These are phyloP conservation scores for Margaritifera margaritifera DNA, from an alignment of 2,888 invertebrate species.

Conservation along the genomic window DNA sequence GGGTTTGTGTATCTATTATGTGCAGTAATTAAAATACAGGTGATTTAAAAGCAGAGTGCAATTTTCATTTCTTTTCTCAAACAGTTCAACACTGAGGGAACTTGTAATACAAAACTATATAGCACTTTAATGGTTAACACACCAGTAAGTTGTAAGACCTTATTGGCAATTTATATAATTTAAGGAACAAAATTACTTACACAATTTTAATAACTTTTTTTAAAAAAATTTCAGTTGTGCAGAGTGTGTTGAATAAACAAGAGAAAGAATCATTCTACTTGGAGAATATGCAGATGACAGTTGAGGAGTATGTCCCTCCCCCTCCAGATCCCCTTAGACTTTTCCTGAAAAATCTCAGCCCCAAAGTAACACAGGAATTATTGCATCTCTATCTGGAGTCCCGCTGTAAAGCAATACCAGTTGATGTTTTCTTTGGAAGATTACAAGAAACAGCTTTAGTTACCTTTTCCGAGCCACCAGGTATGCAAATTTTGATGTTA, in stretches of 20 bases:
- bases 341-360: constrained; percentile 18
- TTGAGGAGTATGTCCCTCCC: constrained; percentile 15
- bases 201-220: no score
- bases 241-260: constrained; percentile 7
- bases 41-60: no score
- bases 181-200: no score
- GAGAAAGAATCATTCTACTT: background rate
- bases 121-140: no score
- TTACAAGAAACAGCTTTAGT: constrained; percentile 28
- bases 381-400: constrained; percentile 13
- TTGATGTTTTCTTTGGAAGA: constrained; percentile 6
- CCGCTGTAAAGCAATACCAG: background rate
- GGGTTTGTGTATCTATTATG: no score
- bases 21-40: no score
- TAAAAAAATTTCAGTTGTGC: constrained; percentile 6
- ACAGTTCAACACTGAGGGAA: no score
- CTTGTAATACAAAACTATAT: no score
- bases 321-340: constrained; percentile 16
- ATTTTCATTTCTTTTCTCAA: no score
- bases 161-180: no score
- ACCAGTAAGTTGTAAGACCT: no score
- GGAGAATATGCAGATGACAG: background rate
- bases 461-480: constrained; percentile 7
- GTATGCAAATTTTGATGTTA: no score
- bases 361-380: constrained; percentile 16